A percentile compares a stretch with the other conserved stretches of the same genome.
phyloP scores from a whole-genome alignment of 2,113 vertebrate genomes.

The Pan troglodytes region NHGRI_mPanTro3-v2.1_pri NC_072417.2:69727501-69728000 shows the following conservation, averaged over 20 bases:
- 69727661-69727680: background rate
- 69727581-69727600: too few relatives aligned
- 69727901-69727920: rapidly evolving
- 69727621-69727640: too few relatives aligned
- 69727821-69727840: background rate
- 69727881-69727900: background rate
- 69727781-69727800: background rate
- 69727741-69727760: background rate
- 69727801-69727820: too few relatives aligned
- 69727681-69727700: background rate
- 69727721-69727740: background rate
- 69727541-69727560: too few relatives aligned
- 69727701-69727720: background rate
- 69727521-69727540: too few relatives aligned
- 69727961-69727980: background rate
- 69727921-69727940: background rate
- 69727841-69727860: background rate
- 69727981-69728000: background rate
- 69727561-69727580: too few relatives aligned
- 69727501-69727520: too few relatives aligned
- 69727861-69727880: background rate
- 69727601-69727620: too few relatives aligned
- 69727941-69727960: background rate
- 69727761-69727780: background rate
- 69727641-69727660: too few relatives aligned